Conservation (phyloP, 1,140 invertebrate species). For the Atopsyche davidsoni region DNA sequence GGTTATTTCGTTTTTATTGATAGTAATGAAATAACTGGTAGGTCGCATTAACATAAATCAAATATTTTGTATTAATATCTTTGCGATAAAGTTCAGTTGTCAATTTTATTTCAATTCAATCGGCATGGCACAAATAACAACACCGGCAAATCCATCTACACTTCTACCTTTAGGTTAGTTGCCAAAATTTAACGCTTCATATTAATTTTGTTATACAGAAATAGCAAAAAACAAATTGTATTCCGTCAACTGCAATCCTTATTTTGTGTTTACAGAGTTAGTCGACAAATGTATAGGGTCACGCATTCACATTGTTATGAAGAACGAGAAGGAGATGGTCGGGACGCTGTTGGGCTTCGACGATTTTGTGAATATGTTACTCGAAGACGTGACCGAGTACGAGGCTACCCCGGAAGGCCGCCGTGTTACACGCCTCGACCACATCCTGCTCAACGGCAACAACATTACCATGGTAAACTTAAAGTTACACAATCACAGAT, state of each 20-base stretch:
- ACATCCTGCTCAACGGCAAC: slow-evolving; percentile 98
- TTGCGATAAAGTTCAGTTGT: not conserved
- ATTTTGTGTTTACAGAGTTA: slow-evolving; percentile 63
- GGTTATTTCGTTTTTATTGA: not conserved
- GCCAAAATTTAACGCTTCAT: not conserved
- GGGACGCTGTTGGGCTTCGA: slow-evolving; percentile 97
- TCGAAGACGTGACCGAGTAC: slow-evolving; percentile 90
- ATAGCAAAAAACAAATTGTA: slow-evolving; percentile 9
- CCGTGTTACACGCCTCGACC: slow-evolving; percentile 93
- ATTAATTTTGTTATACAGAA: not conserved
- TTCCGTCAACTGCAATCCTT: slow-evolving; percentile 5
- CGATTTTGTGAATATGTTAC: slow-evolving; percentile 97
- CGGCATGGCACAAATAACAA: slow-evolving; percentile 31
- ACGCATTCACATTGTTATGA: slow-evolving; percentile 99
- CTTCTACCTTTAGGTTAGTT: slow-evolving; percentile 61
- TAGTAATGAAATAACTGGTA: not conserved
- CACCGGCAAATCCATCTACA: slow-evolving; percentile 61
- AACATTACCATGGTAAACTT: slow-evolving; percentile 93
- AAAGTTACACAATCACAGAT: slow-evolving; percentile 20
- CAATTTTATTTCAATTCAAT: not conserved
- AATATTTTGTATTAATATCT: not conserved
- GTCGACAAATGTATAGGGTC: slow-evolving; percentile 99
- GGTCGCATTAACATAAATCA: not conserved
- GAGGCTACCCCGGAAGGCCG: slow-evolving; percentile 96
- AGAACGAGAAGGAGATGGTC: slow-evolving; percentile 99